Conservation (phyloP, 1,140 invertebrate genomes). For the Agrilus planipennis region DNA sequence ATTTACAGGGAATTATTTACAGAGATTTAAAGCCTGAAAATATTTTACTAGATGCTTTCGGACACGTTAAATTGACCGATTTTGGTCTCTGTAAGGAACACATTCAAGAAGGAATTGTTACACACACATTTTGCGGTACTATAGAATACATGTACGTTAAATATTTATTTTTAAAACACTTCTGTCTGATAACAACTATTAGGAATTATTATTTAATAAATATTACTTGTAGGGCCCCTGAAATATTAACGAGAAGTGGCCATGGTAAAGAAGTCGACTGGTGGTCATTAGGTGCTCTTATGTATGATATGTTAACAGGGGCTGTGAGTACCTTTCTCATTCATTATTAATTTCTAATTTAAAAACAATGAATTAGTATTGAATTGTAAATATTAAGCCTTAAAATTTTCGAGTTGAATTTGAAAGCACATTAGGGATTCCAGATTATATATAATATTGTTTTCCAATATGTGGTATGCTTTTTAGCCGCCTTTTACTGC, state of each 20-base stretch:
- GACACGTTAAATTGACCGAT: slow-evolving; percentile 97
- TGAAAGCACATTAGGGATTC: too few relatives aligned
- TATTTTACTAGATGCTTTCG: slow-evolving; percentile 84
- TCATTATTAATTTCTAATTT: too few relatives aligned
- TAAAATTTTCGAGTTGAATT: too few relatives aligned
- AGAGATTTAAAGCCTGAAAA: slow-evolving; percentile 97
- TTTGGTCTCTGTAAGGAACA: slow-evolving; percentile 99
- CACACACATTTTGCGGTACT: slow-evolving; percentile 98
- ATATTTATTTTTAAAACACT: slow-evolving; percentile 2
- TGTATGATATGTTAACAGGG: slow-evolving; percentile 98
- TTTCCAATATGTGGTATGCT: too few relatives aligned
- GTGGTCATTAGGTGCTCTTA: slow-evolving; percentile 97
- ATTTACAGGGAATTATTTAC: slow-evolving; percentile 93
- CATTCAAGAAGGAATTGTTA: slow-evolving; percentile 87
- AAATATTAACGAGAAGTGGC: slow-evolving; percentile 90
- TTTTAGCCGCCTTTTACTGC: slow-evolving; percentile 89
- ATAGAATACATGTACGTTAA: slow-evolving; percentile 98
- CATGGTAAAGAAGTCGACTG: slow-evolving; percentile 99
- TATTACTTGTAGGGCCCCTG: slow-evolving; percentile 75
- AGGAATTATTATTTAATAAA: not conserved
- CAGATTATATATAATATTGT: too few relatives aligned
- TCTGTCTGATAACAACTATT: slow-evolving; percentile 2
- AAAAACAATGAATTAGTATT: too few relatives aligned
- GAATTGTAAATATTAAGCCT: too few relatives aligned
- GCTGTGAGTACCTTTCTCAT: slow-evolving; percentile 55